These are phyloP conservation scores for Cylindroiulus punctatus DNA, from an alignment of 2,888 invertebrate species.

Conservation along the genomic window DNA sequence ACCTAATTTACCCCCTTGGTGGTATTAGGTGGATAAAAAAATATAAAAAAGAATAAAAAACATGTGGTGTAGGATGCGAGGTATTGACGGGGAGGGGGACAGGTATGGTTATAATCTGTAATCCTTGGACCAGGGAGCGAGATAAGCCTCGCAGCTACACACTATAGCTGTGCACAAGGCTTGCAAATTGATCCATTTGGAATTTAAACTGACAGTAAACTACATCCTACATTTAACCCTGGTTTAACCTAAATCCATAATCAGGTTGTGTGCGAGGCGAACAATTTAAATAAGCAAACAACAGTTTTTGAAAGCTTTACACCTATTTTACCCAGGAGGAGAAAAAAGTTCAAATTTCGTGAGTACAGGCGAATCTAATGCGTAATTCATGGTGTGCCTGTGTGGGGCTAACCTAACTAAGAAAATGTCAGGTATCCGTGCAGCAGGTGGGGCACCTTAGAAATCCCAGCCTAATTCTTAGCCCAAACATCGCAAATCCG, in stretches of 20 bases:
- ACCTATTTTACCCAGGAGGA: neutral
- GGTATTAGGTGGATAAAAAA: conserved; percentile 1
- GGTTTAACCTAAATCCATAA: conserved; percentile 47
- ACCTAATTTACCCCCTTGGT: conserved; percentile 52
- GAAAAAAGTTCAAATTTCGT: neutral
- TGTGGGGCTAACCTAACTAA: neutral
- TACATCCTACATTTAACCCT: conserved; percentile 19
- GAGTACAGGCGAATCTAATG: neutral
- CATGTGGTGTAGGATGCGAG: conserved; percentile 27
- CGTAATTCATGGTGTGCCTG: conserved; percentile 11
- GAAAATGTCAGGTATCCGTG: neutral
- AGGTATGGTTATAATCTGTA: conserved; percentile 30
- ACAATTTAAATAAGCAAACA: conserved; percentile 36
- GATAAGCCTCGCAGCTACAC: conserved; percentile 31
- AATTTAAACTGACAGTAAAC: conserved; percentile 40
- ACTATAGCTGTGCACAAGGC: conserved; percentile 19
- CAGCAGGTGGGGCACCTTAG: neutral
- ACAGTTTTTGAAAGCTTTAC: conserved; percentile 14
- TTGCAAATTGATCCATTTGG: conserved; percentile 41
- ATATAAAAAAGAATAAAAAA: conserved; percentile 48
- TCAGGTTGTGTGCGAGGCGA: neutral
- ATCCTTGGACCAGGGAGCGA: conserved; percentile 43
- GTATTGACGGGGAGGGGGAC: conserved; percentile 1
- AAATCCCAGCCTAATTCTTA: neutral
- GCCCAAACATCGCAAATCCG: neutral